Evolutionary conservation across 2,113 vertebrate species (phyloP).

Genomic region (Cranoglanis bouderius): DNA sequence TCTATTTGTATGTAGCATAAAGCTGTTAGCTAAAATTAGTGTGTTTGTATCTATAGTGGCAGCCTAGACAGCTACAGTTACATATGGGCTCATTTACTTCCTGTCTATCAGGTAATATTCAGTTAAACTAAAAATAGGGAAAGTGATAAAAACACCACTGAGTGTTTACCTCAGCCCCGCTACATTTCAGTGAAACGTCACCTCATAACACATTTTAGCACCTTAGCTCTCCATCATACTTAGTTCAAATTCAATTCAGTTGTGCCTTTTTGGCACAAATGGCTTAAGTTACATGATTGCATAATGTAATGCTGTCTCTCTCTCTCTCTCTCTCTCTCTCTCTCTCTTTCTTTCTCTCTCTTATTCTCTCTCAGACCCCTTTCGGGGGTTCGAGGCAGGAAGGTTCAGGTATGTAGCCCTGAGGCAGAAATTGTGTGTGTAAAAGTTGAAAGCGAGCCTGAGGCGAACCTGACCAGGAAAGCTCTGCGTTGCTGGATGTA

Average conservation of each 20-base stretch:
- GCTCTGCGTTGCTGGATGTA: neutral
- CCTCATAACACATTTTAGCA: neutral
- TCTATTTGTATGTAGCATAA: neutral
- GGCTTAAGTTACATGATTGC: constrained; percentile 9
- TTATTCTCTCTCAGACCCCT: constrained; percentile 50
- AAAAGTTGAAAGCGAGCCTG: constrained; percentile 16
- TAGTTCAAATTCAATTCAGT: neutral
- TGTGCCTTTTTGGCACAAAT: neutral
- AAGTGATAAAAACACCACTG: neutral
- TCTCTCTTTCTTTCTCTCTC: constrained; percentile 24
- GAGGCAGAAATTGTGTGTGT: constrained; percentile 9
- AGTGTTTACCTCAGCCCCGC: neutral
- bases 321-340: constrained; percentile 27
- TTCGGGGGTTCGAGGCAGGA: constrained; percentile 56
- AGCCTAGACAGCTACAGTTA: neutral
- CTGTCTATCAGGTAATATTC: neutral
- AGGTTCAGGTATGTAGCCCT: constrained; percentile 71
- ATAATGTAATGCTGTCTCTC: constrained; percentile 1
- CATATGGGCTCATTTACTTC: neutral
- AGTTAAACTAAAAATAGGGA: neutral
- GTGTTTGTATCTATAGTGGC: neutral
- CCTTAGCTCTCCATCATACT: neutral
- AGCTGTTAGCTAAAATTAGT: neutral
- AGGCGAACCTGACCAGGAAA: neutral
- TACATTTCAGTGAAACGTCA: neutral